Evolutionary conservation across 2,113 vertebrate genomes (phyloP), one percentile per base, ranked within the genome.

Genomic region (Rostratula benghalensis): DNA sequence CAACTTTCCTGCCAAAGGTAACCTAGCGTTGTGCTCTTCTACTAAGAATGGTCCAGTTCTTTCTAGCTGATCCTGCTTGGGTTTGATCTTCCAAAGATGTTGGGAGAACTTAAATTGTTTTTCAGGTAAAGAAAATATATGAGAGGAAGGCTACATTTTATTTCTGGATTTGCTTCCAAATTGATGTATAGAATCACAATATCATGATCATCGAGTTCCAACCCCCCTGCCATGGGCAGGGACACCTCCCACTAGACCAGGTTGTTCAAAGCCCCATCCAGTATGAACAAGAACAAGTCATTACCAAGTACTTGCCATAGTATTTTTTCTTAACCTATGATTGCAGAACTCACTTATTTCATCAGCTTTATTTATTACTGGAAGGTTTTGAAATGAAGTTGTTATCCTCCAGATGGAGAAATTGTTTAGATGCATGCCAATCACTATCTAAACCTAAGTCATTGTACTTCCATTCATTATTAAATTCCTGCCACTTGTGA

Each of bases 1-100:
- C 97, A 90, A 90, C 41, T 99, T 99, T 94, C 99, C 99, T 91
- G 99, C 98, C 64, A 98, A 98, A 98, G 99, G 99, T 99, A 97
- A 97, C 70, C 23, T 53, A 13, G 3, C 17, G 30, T 84, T 93
- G 30, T 37, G n/a, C 28, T 50, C 45, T 82, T 65, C 54, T 59
- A 31, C 22, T 61, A n/a, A 33, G 37, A 19, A 10, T 83, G 83
- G 21, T 86, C 9, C 37, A 54, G 6, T 53, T 75, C 33, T 63
- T 93, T 85, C 39, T 73, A 30, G 13, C 23, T 11, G 2, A 73
- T 83, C 25, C 57, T 59, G 6, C 35, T 74, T 87, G 24, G 7
- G 41, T 89, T 85, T 80, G n/a, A 31, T 63, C 37, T 75, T 87
- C 70, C 86, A 11, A 86, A 78, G 51, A 31, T 50, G 4, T 30